Evolutionary conservation across 2,797 vertebrate genomes (phyloP).

Genomic region (Miichthys miiuy): DNA sequence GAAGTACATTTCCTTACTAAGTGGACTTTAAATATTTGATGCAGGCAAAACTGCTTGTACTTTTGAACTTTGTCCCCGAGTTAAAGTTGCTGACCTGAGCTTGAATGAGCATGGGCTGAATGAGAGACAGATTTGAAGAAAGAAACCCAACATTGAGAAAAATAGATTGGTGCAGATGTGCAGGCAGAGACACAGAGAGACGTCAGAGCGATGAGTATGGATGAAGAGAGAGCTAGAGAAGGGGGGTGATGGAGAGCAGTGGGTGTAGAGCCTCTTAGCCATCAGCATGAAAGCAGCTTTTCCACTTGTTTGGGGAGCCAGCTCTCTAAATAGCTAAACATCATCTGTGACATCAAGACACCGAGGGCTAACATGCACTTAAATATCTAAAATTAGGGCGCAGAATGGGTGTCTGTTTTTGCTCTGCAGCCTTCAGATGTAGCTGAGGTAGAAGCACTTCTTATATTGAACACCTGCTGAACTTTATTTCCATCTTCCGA

Average conservation of each 20-base stretch:
- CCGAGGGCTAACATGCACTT: constrained; percentile 42
- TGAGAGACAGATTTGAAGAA: neutral
- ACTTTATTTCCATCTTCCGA: neutral
- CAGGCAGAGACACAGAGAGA: neutral
- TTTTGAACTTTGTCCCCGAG: neutral
- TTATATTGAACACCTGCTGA: constrained; percentile 20
- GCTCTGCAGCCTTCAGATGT: constrained; percentile 21
- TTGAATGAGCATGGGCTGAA: neutral
- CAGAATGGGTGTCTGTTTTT: constrained; percentile 23
- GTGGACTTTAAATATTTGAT: neutral
- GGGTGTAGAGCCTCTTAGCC: constrained; percentile 67
- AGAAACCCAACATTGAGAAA: neutral
- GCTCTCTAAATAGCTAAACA: constrained; percentile 63
- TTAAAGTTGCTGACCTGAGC: neutral
- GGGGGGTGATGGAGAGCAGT: constrained; percentile 46
- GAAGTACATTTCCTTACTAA: neutral
- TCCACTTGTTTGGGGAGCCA: constrained; percentile 52
- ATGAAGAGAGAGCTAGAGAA: constrained; percentile 22
- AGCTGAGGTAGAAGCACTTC: neutral
- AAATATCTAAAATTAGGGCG: constrained; percentile 53
- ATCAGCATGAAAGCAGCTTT: constrained; percentile 71
- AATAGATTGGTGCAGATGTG: neutral
- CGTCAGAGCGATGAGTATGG: neutral
- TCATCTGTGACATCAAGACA: constrained; percentile 63
- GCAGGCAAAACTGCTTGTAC: neutral